These are phyloP conservation scores for Dioctria rufipes DNA, from an alignment of 2,888 invertebrate genomes.

Conservation along the genomic window DNA sequence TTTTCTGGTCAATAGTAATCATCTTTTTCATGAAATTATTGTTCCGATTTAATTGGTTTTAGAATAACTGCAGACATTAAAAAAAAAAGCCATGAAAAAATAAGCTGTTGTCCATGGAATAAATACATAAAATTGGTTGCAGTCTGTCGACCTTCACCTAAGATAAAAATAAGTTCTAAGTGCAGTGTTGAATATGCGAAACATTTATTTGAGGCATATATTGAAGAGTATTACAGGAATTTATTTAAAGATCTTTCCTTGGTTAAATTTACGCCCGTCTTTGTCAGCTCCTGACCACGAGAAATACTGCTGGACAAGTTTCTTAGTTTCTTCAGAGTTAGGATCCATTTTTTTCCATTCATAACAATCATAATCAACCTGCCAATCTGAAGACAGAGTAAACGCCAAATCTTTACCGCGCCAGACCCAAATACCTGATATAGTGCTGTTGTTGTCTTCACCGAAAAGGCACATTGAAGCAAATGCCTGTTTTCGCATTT, in stretches of 20 bases:
- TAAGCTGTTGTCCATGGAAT: too few relatives aligned
- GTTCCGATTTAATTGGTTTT: too few relatives aligned
- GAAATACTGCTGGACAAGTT: slow-evolving; percentile 90
- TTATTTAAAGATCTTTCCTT: slow-evolving; percentile 99
- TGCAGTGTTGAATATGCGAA: not conserved
- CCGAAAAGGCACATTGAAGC: slow-evolving; percentile 96
- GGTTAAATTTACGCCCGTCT: slow-evolving; percentile 93
- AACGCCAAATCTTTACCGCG: slow-evolving; percentile 96
- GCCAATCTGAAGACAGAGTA: slow-evolving; percentile 92
- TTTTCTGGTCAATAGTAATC: too few relatives aligned
- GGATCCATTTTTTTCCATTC: slow-evolving; percentile 95
- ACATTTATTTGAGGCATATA: slow-evolving; percentile 35
- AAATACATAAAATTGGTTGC: too few relatives aligned
- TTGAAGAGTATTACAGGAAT: slow-evolving; percentile 52
- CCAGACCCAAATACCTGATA: slow-evolving; percentile 99
- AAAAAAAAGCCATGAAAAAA: too few relatives aligned
- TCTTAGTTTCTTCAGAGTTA: slow-evolving; percentile 84
- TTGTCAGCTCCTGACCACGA: slow-evolving; percentile 91
- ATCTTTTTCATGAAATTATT: too few relatives aligned
- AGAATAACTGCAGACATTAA: too few relatives aligned
- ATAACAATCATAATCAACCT: slow-evolving; percentile 97
- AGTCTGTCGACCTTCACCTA: not conserved
- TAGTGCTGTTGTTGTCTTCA: slow-evolving; percentile 89
- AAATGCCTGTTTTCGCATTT: slow-evolving; percentile 97
- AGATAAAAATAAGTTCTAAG: not conserved